phyloP scores from a whole-genome alignment of 2,888 invertebrate species.

The Eupithecia exiguata region DNA sequence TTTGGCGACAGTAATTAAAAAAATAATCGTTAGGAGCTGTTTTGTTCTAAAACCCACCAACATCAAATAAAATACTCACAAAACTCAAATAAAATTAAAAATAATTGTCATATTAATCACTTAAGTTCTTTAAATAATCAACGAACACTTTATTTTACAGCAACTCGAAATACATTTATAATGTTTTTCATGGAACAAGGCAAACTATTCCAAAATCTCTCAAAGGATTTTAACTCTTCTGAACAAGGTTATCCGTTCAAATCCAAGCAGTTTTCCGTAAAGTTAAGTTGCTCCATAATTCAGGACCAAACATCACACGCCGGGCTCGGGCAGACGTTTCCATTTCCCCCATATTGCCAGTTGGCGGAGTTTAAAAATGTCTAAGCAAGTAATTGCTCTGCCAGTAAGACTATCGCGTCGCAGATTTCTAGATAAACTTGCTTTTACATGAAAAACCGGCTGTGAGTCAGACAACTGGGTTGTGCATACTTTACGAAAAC shows the following conservation, averaged over 20 bases:
- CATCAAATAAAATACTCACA: no score
- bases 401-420: conserved; percentile 64
- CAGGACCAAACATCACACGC: conserved; percentile 26
- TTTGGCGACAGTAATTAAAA: no score
- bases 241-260: background rate
- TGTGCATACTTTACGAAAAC: no score
- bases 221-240: conserved; percentile 3
- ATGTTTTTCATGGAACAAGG: background rate
- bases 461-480: no score
- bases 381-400: conserved; percentile 80
- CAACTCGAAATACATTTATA: background rate
- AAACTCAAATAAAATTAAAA: no score
- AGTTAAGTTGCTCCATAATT: conserved; percentile 20
- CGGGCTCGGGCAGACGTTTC: conserved; percentile 60
- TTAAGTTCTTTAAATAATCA: background rate
- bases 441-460: no score
- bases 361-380: conserved; percentile 77
- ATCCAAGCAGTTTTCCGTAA: conserved; percentile 10
- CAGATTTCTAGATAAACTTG: conserved; percentile 62
- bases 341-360: conserved; percentile 67
- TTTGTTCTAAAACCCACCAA: no score
- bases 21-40: no score
- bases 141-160: background rate
- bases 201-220: background rate
- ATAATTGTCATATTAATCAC: no score